Evolutionary conservation across 1,140 invertebrate species (phyloP), one percentile per base, ranked within the genome.

Genomic region (Goniozus legneri): DNA sequence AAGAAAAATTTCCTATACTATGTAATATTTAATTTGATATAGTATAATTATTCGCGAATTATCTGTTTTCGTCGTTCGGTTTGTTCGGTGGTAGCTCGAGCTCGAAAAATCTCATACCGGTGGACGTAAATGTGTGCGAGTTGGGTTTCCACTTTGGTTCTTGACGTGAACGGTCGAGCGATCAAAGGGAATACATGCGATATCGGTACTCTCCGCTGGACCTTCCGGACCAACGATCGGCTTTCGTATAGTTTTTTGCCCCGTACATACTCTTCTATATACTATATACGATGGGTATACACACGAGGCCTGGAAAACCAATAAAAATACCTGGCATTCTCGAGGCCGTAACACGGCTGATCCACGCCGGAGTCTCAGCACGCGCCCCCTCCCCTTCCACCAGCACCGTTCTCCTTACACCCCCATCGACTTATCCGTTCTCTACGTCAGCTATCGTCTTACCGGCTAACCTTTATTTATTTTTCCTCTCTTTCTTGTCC

Each of bases 281-380:
- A n/a, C n/a, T 39, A 19, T 24, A 6, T 21, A 21, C 39, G 8
- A 3, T 4, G 32, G 13, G 32, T 33, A 8, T 16, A 18, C 13
- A 41, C 16, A 40, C 42, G 33, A 52, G 47, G 51, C 31, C 40
- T 24, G 41, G 30, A 41, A 52, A 60, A 60, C 56, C 57, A 60
- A 60, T 60, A 60, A 60, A 60, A 60, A 60, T 60, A 52, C 57
- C 43, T 52, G 45, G 36, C 57, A 60, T 60, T 60, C 56, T 46
- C 56, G 4, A 41, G 30, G 22, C 24, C 40, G 44, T 53, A 42
- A 53, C 12, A 6, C 50, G 35, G 12, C 21, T 34, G 35, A 18
- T 33, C 14, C 30, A 20, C 8, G 35, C 7, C 7, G 14, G 24
- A 10, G 47, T 36, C 36, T 43, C 32, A 52, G 46, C 50, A 58